Conservation (phyloP, 1,140 invertebrate genomes). For the Whitmania pigra region DNA sequence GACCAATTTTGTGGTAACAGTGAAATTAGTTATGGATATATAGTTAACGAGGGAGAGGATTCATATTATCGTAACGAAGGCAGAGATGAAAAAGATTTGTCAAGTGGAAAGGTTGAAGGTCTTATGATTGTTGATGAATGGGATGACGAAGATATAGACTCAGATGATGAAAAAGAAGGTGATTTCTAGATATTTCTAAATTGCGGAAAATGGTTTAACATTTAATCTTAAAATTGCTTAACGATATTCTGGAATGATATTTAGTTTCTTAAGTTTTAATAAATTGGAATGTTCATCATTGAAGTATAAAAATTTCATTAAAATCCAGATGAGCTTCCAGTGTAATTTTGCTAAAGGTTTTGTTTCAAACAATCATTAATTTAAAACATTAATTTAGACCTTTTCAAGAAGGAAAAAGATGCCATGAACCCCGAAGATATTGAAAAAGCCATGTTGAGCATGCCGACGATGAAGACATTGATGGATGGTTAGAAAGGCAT, state of each 20-base stretch:
- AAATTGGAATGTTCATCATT: no score
- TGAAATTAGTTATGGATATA: background rate
- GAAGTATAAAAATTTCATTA: no score
- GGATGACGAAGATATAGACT: background rate
- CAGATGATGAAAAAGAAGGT: background rate
- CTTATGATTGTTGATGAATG: conserved; percentile 4
- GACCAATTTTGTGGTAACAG: background rate
- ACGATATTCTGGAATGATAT: no score
- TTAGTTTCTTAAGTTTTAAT: no score
- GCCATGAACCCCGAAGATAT: conserved; percentile 15
- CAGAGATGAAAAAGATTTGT: background rate
- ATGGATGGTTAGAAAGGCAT: background rate
- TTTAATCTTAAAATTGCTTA: no score
- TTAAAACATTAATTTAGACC: no score
- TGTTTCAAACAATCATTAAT: no score
- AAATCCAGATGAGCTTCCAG: no score
- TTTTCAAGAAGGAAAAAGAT: conserved; percentile 14
- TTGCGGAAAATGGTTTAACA: no score
- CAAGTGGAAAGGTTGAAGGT: conserved; percentile 8
- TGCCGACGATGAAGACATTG: conserved; percentile 12
- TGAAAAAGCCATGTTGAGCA: conserved; percentile 8
- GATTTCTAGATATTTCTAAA: no score
- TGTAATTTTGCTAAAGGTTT: no score
- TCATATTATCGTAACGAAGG: background rate
- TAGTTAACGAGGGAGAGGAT: background rate